A percentile compares a stretch with the other conserved stretches of the same genome.
phyloP scores from a whole-genome alignment of 2,797 vertebrate species.

The Arnoldichthys spilopterus region DNA sequence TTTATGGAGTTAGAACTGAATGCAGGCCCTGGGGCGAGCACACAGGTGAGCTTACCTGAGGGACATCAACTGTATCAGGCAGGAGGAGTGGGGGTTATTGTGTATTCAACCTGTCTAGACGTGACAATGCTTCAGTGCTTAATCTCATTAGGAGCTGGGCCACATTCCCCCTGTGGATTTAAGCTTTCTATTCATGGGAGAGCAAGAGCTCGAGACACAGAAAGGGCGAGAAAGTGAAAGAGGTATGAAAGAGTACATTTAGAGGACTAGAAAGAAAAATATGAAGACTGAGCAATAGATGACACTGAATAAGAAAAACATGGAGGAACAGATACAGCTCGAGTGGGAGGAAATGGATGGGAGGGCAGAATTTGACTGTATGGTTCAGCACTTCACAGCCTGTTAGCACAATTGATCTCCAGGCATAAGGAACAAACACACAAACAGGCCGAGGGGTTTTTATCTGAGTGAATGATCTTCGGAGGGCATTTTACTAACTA shows the following conservation, averaged over 20 bases:
- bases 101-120: slow-evolving; percentile 85
- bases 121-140: slow-evolving; percentile 71
- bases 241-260: background rate
- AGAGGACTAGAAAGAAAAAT: background rate
- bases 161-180: slow-evolving; percentile 72
- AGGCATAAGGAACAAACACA: slow-evolving; percentile 33
- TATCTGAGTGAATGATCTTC: slow-evolving; percentile 16
- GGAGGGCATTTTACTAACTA: background rate
- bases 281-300: background rate
- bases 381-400: slow-evolving; percentile 73
- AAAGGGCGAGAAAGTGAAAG: background rate
- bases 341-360: slow-evolving; percentile 20
- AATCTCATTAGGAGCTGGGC: slow-evolving; percentile 80
- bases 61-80: slow-evolving; percentile 47
- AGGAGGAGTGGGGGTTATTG: slow-evolving; percentile 56
- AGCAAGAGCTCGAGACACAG: background rate
- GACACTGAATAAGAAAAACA: slow-evolving; percentile 8
- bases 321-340: background rate
- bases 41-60: slow-evolving; percentile 75
- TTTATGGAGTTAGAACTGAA: slow-evolving; percentile 71
- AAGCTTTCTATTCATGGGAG: slow-evolving; percentile 69
- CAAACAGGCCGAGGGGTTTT: slow-evolving; percentile 19
- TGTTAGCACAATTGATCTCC: slow-evolving; percentile 75
- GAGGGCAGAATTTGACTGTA: slow-evolving; percentile 44
- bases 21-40: slow-evolving; percentile 41